A percentile compares a stretch with the other conserved stretches of the same genome.
phyloP scores from a whole-genome alignment of 2,797 vertebrate genomes.

The Prunella strophiata region DNA sequence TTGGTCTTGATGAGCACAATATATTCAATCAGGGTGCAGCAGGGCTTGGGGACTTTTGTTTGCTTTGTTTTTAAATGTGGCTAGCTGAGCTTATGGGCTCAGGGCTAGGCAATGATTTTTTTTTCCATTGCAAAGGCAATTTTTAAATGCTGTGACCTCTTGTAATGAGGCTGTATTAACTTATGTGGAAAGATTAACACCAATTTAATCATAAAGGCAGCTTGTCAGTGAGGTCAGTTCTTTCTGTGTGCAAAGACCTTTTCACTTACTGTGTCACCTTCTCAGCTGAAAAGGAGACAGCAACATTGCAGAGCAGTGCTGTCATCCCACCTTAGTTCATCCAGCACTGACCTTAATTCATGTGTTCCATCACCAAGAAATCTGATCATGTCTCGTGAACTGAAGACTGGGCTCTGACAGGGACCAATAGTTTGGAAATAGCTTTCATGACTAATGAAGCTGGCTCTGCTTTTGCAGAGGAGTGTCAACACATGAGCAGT shows the following conservation, averaged over 20 bases:
- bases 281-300: background rate
- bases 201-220: background rate
- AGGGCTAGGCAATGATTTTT: background rate
- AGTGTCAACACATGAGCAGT: background rate
- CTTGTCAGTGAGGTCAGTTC: background rate
- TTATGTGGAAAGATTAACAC: background rate
- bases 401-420: background rate
- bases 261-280: background rate
- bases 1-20: background rate
- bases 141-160: background rate
- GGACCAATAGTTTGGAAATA: background rate
- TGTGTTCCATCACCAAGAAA: background rate
- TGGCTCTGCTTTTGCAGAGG: background rate
- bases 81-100: background rate
- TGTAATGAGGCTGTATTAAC: background rate
- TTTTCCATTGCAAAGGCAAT: background rate
- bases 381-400: background rate
- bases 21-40: background rate
- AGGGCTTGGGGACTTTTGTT: background rate
- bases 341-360: background rate
- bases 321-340: background rate
- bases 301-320: background rate
- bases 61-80: background rate
- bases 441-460: background rate
- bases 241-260: background rate